These are phyloP conservation scores for Dicrostonyx torquatus DNA, from an alignment of 2,797 vertebrate species.

Conservation along the genomic window DNA sequence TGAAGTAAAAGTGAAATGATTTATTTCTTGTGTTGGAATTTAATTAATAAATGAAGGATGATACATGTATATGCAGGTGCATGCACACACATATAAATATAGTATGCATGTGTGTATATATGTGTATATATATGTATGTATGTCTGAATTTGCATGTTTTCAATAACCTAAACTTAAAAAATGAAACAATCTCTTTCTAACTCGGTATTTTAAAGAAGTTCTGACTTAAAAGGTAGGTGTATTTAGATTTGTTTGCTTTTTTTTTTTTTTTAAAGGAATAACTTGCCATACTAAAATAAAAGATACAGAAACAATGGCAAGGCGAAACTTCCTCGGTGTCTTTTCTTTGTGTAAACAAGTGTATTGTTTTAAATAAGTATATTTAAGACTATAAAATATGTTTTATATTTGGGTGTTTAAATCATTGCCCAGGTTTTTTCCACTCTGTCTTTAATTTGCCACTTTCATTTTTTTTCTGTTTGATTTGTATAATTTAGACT, in stretches of 20 bases:
- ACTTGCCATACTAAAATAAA: constrained; percentile 50
- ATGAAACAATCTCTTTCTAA: constrained; percentile 53
- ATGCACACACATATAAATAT: background rate
- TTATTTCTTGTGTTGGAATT: constrained; percentile 48
- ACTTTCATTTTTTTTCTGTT: constrained; percentile 50
- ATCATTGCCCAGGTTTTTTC: background rate
- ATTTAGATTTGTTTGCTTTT: background rate
- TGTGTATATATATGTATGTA: background rate
- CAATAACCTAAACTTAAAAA: constrained; percentile 59
- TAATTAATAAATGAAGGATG: constrained; percentile 55
- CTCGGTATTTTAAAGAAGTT: constrained; percentile 29
- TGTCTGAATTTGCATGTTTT: constrained; percentile 52
- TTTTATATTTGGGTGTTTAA: constrained; percentile 49
- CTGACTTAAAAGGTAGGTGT: constrained; percentile 8
- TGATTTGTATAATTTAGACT: constrained; percentile 47
- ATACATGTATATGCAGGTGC: background rate
- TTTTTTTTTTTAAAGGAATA: constrained; percentile 36
- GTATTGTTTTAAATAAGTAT: background rate
- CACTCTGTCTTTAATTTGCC: constrained; percentile 16
- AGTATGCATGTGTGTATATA: background rate
- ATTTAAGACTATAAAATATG: background rate
- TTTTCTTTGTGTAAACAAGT: constrained; percentile 50
- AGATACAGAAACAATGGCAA: constrained; percentile 1
- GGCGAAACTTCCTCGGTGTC: background rate
- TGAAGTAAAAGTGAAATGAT: constrained; percentile 63